Evolutionary conservation across 1,140 invertebrate genomes (phyloP).

Genomic region (Heliconius eleuchia): DNA sequence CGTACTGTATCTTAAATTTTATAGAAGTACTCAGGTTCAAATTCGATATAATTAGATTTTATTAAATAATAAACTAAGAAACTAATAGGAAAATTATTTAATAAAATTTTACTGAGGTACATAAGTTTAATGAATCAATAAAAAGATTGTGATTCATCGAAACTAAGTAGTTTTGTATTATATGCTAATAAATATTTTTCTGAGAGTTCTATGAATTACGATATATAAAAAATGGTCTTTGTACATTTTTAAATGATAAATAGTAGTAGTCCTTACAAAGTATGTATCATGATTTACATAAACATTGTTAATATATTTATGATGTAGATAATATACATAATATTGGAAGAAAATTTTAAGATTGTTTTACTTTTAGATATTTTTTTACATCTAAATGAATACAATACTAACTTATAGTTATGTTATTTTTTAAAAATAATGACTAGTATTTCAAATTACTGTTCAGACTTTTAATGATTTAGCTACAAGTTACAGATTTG

Average conservation of each 20-base stretch:
- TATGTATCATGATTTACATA: neutral
- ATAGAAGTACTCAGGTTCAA: too few species aligned
- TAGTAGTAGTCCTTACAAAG: neutral
- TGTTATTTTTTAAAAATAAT: slow-evolving; percentile 8
- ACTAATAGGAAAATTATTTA: neutral
- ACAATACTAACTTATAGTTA: neutral
- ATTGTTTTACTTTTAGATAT: neutral
- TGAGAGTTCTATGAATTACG: neutral
- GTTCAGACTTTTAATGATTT: slow-evolving; percentile 26
- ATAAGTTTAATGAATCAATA: slow-evolving; percentile 7
- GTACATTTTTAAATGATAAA: neutral
- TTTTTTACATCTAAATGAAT: too few species aligned
- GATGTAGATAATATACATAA: neutral
- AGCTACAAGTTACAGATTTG: slow-evolving; percentile 23
- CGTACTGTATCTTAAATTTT: neutral
- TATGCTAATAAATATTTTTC: slow-evolving; percentile 6
- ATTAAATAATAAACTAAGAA: neutral
- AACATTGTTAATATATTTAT: neutral
- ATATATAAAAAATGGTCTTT: neutral
- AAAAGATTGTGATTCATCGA: neutral
- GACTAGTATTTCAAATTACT: slow-evolving; percentile 33
- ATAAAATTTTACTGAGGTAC: neutral
- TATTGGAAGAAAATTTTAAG: neutral
- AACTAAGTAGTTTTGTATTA: neutral
- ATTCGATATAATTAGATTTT: too few species aligned